Conservation (phyloP, 2,113 vertebrate genomes). For the Labrus mixtus region DNA sequence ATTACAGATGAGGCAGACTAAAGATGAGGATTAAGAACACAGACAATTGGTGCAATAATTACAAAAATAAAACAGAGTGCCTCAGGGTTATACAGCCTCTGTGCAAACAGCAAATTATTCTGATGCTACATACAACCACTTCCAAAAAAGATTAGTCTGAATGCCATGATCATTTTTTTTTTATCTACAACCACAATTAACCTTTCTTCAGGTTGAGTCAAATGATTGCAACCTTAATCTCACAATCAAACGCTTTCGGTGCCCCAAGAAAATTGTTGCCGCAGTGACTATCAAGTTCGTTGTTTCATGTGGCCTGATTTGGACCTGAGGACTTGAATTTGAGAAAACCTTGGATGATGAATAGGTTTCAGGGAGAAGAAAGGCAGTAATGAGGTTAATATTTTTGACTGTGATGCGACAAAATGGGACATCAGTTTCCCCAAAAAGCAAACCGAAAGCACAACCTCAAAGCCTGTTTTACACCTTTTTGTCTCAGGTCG, state of each 20-base stretch:
- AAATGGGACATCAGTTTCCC: conserved; percentile 1
- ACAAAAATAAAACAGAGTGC: conserved; percentile 30
- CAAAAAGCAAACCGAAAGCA: not conserved
- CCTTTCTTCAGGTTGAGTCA: conserved; percentile 57
- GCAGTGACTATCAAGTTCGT: conserved; percentile 47
- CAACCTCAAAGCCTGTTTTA: conserved; percentile 14
- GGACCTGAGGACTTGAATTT: conserved; percentile 23
- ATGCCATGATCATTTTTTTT: conserved; percentile 49
- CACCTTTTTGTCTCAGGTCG: not conserved
- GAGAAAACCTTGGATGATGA: not conserved
- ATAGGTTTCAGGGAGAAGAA: not conserved
- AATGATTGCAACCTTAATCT: conserved; percentile 57
- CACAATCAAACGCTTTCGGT: conserved; percentile 53
- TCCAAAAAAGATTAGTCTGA: conserved; percentile 46
- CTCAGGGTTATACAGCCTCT: conserved; percentile 10
- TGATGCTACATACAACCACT: conserved; percentile 31
- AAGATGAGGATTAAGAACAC: conserved; percentile 15
- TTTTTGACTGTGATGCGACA: not conserved
- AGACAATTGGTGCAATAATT: conserved; percentile 39
- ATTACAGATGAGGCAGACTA: conserved; percentile 33
- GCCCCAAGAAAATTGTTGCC: conserved; percentile 32
- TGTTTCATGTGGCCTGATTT: conserved; percentile 42
- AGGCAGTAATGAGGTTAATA: conserved; percentile 12
- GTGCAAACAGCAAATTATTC: conserved; percentile 43
- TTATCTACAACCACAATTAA: conserved; percentile 66